A percentile compares a stretch with the other conserved stretches of the same genome.
These are phyloP conservation scores for Leucania comma DNA, from an alignment of 2,888 invertebrate species.

Conservation along the genomic window DNA sequence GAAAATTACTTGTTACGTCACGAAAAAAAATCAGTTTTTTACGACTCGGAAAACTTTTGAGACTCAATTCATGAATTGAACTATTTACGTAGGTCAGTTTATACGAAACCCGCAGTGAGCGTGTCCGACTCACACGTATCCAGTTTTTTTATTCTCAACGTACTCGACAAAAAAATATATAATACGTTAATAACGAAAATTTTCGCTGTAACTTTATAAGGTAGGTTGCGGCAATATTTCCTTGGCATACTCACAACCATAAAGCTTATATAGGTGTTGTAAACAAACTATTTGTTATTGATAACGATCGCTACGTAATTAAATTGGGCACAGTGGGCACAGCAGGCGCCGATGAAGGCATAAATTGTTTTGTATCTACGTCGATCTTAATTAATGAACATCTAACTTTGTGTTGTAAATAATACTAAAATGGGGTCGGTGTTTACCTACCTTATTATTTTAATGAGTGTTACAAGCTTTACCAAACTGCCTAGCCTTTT, in stretches of 20 bases:
- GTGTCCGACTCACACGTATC: too few species aligned
- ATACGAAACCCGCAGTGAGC: too few species aligned
- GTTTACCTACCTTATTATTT: background rate
- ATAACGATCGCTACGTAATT: conserved; percentile 64
- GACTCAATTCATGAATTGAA: too few species aligned
- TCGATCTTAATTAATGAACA: conserved; percentile 68
- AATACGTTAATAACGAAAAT: background rate
- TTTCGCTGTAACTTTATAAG: conserved; percentile 3
- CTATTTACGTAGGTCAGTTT: too few species aligned
- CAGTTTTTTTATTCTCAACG: too few species aligned
- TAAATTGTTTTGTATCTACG: conserved; percentile 67
- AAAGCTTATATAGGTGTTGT: conserved; percentile 44
- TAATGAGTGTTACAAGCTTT: background rate
- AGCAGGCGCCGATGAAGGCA: conserved; percentile 63
- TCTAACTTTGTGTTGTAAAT: conserved; percentile 54
- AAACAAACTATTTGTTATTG: conserved; percentile 67
- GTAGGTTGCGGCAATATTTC: background rate
- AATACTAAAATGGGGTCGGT: conserved; percentile 46
- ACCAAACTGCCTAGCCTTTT: background rate
- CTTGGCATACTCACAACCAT: conserved; percentile 16
- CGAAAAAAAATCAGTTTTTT: too few species aligned
- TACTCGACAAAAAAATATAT: too few species aligned
- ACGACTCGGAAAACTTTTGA: too few species aligned
- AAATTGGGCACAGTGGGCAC: conserved; percentile 64
- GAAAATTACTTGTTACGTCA: too few species aligned